These are phyloP conservation scores for Sapajus apella DNA, from an alignment of 2,113 vertebrate genomes.

Conservation along the genomic window DNA sequence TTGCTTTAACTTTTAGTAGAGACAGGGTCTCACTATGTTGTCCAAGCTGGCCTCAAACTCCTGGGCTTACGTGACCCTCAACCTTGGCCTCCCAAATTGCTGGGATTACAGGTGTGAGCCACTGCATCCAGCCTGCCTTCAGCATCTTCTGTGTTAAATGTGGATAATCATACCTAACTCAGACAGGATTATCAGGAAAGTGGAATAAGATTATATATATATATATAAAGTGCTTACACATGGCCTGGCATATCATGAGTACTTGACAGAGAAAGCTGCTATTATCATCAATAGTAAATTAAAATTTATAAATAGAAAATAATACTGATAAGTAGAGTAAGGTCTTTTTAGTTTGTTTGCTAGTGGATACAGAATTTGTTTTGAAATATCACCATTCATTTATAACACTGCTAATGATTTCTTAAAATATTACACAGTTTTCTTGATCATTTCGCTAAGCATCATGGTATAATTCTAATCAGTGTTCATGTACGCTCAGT, in stretches of 20 bases:
- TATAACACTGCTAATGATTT: background rate
- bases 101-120: no score
- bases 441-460: background rate
- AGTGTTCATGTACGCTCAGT: background rate
- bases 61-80: no score
- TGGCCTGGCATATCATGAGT: background rate
- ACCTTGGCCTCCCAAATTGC: no score
- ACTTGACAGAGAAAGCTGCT: background rate
- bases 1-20: no score
- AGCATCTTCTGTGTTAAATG: background rate
- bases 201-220: background rate
- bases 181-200: background rate
- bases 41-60: no score
- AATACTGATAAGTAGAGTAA: background rate
- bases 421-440: background rate
- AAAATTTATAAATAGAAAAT: background rate
- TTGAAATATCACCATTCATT: background rate
- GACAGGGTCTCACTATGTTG: no score
- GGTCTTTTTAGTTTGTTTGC: background rate
- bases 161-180: background rate
- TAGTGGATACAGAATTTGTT: background rate
- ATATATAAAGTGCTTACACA: background rate
- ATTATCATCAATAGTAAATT: background rate
- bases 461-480: background rate
- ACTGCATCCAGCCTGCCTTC: no score